Evolutionary conservation across 2,888 invertebrate species (phyloP).

Genomic region (Ochropacha duplaris): DNA sequence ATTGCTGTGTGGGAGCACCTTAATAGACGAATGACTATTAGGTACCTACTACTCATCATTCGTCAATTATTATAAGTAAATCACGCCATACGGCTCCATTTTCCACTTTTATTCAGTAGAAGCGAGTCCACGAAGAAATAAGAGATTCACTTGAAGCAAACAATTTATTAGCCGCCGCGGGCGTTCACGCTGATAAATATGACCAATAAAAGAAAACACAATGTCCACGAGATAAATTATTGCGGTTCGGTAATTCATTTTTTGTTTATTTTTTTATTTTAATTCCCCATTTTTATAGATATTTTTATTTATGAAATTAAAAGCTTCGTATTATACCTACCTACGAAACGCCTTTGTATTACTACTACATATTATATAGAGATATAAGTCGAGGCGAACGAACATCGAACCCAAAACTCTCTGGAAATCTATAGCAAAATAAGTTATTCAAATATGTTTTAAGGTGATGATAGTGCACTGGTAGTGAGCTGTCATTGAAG

Average conservation of each 20-base stretch:
- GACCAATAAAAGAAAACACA: constrained; percentile 74
- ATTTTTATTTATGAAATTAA: constrained; percentile 23
- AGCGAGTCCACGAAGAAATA: constrained; percentile 35
- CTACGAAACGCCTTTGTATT: too few species aligned
- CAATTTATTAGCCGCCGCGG: constrained; percentile 61
- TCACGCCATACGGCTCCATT: background rate
- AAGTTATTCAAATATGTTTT: too few species aligned
- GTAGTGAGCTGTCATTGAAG: too few species aligned
- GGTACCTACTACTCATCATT: background rate
- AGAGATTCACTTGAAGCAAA: constrained; percentile 53
- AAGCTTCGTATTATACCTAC: constrained; percentile 10
- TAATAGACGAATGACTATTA: background rate
- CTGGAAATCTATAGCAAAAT: too few species aligned
- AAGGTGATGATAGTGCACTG: too few species aligned
- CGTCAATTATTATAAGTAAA: background rate
- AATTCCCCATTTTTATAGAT: constrained; percentile 29
- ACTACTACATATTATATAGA: too few species aligned
- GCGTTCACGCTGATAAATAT: constrained; percentile 69
- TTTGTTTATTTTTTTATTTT: constrained; percentile 39
- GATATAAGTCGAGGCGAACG: too few species aligned
- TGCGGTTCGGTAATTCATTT: constrained; percentile 57
- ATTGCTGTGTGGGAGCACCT: too few species aligned
- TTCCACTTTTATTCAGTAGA: constrained; percentile 3
- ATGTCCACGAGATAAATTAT: constrained; percentile 69
- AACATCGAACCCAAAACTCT: too few species aligned